Conservation (phyloP, 2,797 vertebrate genomes). For the Semotilus atromaculatus region DNA sequence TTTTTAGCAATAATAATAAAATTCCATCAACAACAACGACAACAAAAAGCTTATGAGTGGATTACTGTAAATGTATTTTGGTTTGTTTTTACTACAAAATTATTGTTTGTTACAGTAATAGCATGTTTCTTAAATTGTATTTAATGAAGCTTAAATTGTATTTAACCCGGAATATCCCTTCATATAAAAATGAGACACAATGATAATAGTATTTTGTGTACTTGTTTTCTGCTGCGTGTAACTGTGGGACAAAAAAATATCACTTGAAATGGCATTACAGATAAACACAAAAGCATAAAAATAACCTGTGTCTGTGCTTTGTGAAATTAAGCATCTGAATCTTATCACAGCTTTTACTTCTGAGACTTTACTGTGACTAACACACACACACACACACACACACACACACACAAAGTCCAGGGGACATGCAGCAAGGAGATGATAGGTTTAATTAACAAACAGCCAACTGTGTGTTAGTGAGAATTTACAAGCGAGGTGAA, state of each 20-base stretch:
- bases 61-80: not conserved
- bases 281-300: constrained; percentile 18
- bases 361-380: not conserved
- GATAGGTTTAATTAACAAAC: constrained; percentile 45
- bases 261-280: constrained; percentile 6
- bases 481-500: constrained; percentile 36
- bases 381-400: constrained; percentile 7
- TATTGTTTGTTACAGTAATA: not conserved
- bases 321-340: constrained; percentile 5
- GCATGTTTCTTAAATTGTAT: not conserved
- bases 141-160: not conserved
- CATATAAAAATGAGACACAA: not conserved
- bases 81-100: not conserved
- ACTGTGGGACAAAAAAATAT: not conserved
- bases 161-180: not conserved
- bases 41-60: not conserved
- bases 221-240: not conserved
- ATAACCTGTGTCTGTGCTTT: not conserved
- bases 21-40: no score
- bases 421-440: not conserved
- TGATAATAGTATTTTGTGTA: not conserved
- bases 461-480: constrained; percentile 15
- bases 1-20: not conserved
- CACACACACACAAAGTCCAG: not conserved
- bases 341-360: constrained; percentile 12